These are phyloP conservation scores for Muscidifurax raptorellus DNA, from an alignment of 1,140 invertebrate species.

Conservation along the genomic window DNA sequence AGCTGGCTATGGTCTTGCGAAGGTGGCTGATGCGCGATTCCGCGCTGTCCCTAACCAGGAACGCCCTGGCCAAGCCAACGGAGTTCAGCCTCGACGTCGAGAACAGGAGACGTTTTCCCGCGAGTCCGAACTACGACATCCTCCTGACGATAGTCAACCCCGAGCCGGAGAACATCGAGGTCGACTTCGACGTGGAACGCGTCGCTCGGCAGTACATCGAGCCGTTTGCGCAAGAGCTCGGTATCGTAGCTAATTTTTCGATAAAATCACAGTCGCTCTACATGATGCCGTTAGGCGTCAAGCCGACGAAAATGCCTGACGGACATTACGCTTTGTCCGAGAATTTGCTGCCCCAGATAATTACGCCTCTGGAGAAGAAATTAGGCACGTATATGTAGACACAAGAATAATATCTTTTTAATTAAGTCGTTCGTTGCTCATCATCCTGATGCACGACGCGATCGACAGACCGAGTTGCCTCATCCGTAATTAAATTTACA, in stretches of 20 bases:
- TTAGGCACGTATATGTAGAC: conserved; percentile 75
- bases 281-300: conserved; percentile 85
- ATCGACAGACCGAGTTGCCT: no score
- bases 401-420: background rate
- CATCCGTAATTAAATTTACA: conserved; percentile 54
- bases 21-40: conserved; percentile 71
- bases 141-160: conserved; percentile 87
- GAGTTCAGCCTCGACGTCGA: conserved; percentile 69
- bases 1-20: conserved; percentile 67
- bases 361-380: conserved; percentile 91
- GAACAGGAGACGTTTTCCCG: conserved; percentile 73
- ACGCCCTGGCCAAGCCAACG: conserved; percentile 70
- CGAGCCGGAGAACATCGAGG: conserved; percentile 81
- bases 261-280: conserved; percentile 93
- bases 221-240: conserved; percentile 82
- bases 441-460: no score
- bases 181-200: conserved; percentile 74
- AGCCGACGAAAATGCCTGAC: conserved; percentile 78
- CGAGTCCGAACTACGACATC: conserved; percentile 82
- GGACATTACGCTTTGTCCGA: conserved; percentile 80
- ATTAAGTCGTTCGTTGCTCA: background rate
- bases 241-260: conserved; percentile 82
- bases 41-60: conserved; percentile 67
- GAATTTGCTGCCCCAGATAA: conserved; percentile 81
- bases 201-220: conserved; percentile 78